phyloP scores from a whole-genome alignment of 2,888 invertebrate species.

The Hypomecis punctinalis region DNA sequence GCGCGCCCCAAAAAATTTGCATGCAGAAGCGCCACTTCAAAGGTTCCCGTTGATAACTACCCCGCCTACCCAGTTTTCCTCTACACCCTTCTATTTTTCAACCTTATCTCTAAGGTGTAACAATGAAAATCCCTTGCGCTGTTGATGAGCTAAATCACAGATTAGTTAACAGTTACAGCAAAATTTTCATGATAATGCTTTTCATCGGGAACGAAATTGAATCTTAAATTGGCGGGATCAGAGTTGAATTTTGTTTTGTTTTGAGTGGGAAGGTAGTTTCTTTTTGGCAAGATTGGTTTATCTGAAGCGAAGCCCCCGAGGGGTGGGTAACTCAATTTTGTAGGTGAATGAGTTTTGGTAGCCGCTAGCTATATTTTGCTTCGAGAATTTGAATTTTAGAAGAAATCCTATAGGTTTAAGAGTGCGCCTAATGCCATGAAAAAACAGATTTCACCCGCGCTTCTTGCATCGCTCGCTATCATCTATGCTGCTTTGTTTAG shows the following conservation, averaged over 20 bases:
- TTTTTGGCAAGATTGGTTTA: conserved; percentile 66
- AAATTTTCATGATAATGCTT: conserved; percentile 30
- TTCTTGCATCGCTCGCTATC: too few relatives aligned
- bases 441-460: too few relatives aligned
- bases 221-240: rapidly evolving
- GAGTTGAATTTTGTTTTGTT: conserved; percentile 17
- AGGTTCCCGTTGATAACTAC: conserved; percentile 77
- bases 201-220: conserved; percentile 17
- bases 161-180: too few relatives aligned
- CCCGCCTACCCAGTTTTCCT: conserved; percentile 53
- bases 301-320: conserved; percentile 64
- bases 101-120: conserved; percentile 11
- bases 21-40: conserved; percentile 85
- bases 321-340: conserved; percentile 79
- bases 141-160: not conserved
- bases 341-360: conserved; percentile 84
- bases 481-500: too few relatives aligned
- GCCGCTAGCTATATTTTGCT: conserved; percentile 76
- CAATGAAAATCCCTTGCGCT: conserved; percentile 37
- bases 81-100: conserved; percentile 27
- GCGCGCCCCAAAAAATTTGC: conserved; percentile 70
- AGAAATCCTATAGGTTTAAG: conserved; percentile 22
- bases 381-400: conserved; percentile 36
- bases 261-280: conserved; percentile 1
- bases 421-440: too few relatives aligned